Evolutionary conservation across 2,113 vertebrate genomes (phyloP).

Genomic region (Oceanodroma tethys): DNA sequence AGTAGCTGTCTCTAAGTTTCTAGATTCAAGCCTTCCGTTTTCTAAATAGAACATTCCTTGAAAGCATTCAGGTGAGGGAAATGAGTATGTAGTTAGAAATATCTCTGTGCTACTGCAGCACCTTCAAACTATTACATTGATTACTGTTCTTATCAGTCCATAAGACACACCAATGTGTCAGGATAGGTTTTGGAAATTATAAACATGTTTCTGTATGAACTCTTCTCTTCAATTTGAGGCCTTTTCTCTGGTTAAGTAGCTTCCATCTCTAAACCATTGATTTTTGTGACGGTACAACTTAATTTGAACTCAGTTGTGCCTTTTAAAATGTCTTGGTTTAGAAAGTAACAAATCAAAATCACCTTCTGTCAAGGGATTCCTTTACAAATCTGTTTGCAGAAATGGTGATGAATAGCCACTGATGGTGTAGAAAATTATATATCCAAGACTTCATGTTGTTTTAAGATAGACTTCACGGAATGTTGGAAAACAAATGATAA

Average conservation of each 20-base stretch:
- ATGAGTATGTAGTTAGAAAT: not conserved
- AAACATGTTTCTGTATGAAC: not conserved
- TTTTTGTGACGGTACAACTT: not conserved
- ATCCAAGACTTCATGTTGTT: not conserved
- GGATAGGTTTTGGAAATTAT: not conserved
- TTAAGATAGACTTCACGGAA: not conserved
- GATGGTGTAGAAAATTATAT: not conserved
- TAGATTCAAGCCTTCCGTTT: constrained; percentile 9
- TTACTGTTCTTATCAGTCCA: not conserved
- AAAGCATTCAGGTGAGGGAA: constrained; percentile 8
- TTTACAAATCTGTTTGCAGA: not conserved
- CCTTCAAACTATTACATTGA: not conserved
- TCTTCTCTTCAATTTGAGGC: not conserved
- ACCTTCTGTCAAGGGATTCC: not conserved
- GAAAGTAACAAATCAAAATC: not conserved
- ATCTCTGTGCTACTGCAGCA: not conserved
- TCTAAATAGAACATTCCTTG: not conserved
- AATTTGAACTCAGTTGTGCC: not conserved
- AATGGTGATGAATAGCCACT: not conserved
- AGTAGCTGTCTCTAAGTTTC: not conserved
- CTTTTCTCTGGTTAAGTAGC: not conserved
- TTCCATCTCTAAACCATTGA: not conserved
- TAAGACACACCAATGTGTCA: not conserved
- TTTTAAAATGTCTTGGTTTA: not conserved
- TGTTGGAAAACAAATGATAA: not conserved